Evolutionary conservation across 2,888 invertebrate species (phyloP).

Genomic region (Sarcophaga subvicina): DNA sequence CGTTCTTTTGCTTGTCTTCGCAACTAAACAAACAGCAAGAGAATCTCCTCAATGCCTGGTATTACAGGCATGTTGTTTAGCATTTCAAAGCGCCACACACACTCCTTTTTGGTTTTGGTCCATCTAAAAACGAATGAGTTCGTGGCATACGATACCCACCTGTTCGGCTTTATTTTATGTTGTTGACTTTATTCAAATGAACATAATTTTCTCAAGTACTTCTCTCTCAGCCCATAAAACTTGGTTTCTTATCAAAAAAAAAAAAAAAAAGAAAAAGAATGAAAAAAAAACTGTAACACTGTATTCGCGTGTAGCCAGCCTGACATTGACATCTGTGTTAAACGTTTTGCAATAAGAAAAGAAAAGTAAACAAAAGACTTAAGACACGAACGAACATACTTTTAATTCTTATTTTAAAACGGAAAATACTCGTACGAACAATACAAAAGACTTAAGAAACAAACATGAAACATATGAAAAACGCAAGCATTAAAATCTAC

Average conservation of each 20-base stretch:
- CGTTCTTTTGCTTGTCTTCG: not conserved
- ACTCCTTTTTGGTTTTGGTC: not conserved
- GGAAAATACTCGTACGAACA: too few relatives aligned
- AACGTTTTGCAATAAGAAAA: not conserved
- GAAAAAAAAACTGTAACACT: not conserved
- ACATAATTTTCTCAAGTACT: not conserved
- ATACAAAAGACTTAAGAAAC: constrained; percentile 13
- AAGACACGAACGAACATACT: not conserved
- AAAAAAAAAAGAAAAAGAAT: not conserved
- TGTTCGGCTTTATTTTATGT: not conserved
- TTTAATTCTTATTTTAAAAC: not conserved
- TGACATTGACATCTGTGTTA: constrained; percentile 21
- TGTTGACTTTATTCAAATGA: too few relatives aligned
- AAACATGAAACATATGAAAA: not conserved
- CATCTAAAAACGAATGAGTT: not conserved
- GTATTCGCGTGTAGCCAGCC: not conserved
- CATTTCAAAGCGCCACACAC: constrained; percentile 42
- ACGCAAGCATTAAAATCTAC: too few relatives aligned
- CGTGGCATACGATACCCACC: not conserved
- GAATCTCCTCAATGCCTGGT: not conserved
- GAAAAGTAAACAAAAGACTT: not conserved
- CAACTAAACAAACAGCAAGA: not conserved
- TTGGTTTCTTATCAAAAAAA: not conserved
- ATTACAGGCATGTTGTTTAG: constrained; percentile 55
- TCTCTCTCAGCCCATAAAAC: not conserved